Conservation (phyloP, 1,140 invertebrate genomes). For the Acromyrmex charruanus region DNA sequence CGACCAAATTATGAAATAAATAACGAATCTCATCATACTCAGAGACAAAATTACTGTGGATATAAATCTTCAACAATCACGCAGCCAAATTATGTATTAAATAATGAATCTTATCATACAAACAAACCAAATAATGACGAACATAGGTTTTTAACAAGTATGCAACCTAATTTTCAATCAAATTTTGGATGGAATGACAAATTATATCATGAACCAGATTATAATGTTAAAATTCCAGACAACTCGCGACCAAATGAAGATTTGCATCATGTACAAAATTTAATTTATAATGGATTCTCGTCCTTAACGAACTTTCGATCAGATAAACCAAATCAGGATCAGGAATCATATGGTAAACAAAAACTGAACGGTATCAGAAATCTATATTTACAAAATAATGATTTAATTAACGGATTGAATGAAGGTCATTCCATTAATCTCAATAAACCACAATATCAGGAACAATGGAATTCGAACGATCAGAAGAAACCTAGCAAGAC, state of each 20-base stretch:
- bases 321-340: slow-evolving; percentile 7
- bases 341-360: slow-evolving; percentile 16
- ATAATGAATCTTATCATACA: background rate
- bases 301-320: background rate
- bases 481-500: background rate
- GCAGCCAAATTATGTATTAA: background rate
- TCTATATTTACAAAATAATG: slow-evolving; percentile 15
- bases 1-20: slow-evolving; percentile 11
- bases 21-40: slow-evolving; percentile 6
- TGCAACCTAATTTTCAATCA: background rate
- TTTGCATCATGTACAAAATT: background rate
- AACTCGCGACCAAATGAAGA: slow-evolving; percentile 1
- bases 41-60: background rate
- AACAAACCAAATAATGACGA: background rate
- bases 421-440: background rate
- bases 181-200: background rate
- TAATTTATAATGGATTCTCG: background rate
- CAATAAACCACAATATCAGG: slow-evolving; percentile 35
- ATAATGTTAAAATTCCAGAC: background rate
- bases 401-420: slow-evolving; percentile 12
- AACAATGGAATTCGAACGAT: slow-evolving; percentile 21
- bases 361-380: background rate
- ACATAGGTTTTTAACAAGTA: background rate
- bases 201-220: background rate
- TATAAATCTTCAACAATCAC: background rate